Percentiles rank a stretch among this genome's conserved stretches.
Conservation (phyloP, 2,113 vertebrate genomes). For the Cairina moschata region DNA sequence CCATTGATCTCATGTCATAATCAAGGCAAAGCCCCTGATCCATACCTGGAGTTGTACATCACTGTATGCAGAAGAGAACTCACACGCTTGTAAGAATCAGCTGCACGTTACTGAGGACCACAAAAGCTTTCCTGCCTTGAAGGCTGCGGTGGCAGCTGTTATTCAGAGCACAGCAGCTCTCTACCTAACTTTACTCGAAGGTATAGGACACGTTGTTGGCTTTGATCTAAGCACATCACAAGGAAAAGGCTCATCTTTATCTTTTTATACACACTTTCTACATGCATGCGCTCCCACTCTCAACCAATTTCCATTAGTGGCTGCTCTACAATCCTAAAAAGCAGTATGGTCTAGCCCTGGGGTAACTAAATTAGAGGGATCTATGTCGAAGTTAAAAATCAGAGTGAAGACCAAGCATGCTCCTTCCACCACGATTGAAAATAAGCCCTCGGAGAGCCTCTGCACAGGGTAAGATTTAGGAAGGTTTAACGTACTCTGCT, state of each 20-base stretch:
- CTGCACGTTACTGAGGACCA: not conserved
- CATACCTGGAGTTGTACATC: not conserved
- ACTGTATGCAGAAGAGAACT: not conserved
- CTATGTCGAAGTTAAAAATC: not conserved
- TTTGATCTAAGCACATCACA: not conserved
- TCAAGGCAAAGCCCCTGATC: not conserved
- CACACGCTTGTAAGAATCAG: not conserved
- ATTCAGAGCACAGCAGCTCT: not conserved
- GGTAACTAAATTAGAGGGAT: not conserved
- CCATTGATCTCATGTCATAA: accelerated
- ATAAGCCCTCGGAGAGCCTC: not conserved
- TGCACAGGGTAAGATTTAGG: accelerated
- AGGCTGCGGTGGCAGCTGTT: not conserved
- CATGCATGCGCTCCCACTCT: not conserved
- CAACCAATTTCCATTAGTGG: not conserved
- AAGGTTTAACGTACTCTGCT: not conserved
- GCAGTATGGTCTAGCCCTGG: not conserved
- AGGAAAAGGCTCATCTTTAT: not conserved
- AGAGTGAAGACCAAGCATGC: not conserved
- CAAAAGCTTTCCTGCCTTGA: not conserved
- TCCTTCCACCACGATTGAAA: not conserved
- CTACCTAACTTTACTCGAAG: too few relatives aligned
- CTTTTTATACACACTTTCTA: not conserved
- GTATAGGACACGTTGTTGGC: too few relatives aligned
- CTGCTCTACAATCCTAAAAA: not conserved